Percentiles rank a stretch among this genome's conserved stretches.
Evolutionary conservation across 2,888 invertebrate genomes (phyloP).

Genomic region (Leptinotarsa peninsularis): DNA sequence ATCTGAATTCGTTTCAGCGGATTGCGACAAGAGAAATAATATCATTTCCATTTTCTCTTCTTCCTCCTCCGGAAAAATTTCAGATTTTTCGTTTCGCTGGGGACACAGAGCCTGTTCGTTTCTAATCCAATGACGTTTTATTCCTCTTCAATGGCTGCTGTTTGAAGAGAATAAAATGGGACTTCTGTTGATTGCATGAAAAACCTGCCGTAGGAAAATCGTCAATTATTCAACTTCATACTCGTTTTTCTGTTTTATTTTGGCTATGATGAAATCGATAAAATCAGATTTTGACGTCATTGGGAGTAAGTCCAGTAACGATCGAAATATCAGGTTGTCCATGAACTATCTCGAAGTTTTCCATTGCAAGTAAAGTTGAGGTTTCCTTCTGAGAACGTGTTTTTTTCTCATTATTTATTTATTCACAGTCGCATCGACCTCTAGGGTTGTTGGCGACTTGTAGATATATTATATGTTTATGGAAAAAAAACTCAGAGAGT

Average conservation of each 20-base stretch:
- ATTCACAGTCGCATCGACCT: no score
- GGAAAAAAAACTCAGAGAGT: no score
- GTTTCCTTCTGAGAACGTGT: no score
- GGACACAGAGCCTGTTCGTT: conserved; percentile 1
- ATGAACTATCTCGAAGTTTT: no score
- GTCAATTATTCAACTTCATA: conserved; percentile 27
- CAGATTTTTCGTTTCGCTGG: conserved; percentile 4
- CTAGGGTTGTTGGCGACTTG: no score
- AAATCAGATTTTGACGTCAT: not conserved
- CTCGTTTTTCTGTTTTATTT: not conserved
- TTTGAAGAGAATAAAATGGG: conserved; percentile 20
- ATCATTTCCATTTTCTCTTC: not conserved
- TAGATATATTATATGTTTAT: no score
- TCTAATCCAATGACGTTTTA: not conserved
- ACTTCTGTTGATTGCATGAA: conserved; percentile 44
- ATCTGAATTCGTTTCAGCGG: not conserved
- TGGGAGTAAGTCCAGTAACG: not conserved
- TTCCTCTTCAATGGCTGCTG: conserved; percentile 2
- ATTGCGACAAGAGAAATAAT: conserved; percentile 10
- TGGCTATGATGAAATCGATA: not conserved
- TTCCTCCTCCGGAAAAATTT: conserved; percentile 1
- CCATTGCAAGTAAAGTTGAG: no score
- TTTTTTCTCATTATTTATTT: no score
- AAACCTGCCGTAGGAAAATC: conserved; percentile 4
- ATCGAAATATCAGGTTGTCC: not conserved